Evolutionary conservation across 1,140 invertebrate species (phyloP).

Genomic region (Ips typographus): DNA sequence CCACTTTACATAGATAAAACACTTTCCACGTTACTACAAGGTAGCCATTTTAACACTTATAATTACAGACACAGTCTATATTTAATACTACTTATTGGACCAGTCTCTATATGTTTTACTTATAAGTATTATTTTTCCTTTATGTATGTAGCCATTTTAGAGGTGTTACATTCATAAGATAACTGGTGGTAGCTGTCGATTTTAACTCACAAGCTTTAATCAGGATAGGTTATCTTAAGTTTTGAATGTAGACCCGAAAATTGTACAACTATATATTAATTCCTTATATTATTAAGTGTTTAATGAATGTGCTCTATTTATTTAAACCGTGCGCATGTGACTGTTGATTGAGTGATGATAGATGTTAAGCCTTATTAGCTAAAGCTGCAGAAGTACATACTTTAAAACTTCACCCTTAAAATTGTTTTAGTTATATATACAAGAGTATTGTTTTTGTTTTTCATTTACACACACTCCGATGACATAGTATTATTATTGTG

Average conservation of each 20-base stretch:
- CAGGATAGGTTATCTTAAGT: conserved; percentile 1
- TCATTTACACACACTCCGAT: conserved; percentile 30
- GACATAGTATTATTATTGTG: conserved; percentile 38
- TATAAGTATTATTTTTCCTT: conserved; percentile 33
- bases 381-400: conserved; percentile 9
- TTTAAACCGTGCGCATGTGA: conserved; percentile 34
- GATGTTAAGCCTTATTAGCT: conserved; percentile 19
- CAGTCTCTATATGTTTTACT: conserved; percentile 20
- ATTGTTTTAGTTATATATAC: neutral
- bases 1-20: too few species aligned
- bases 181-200: neutral
- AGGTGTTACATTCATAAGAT: neutral
- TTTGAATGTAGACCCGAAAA: neutral
- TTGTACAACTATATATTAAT: conserved; percentile 28
- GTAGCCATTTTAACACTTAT: too few species aligned
- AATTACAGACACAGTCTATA: conserved; percentile 12
- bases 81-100: conserved; percentile 27
- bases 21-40: neutral
- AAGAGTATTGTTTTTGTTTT: conserved; percentile 16
- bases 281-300: conserved; percentile 31
- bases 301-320: conserved; percentile 36
- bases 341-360: conserved; percentile 21
- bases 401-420: neutral
- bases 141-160: conserved; percentile 15
- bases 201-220: neutral